Conservation (phyloP, 1,140 invertebrate genomes). For the Rhynchophorus ferrugineus region DNA sequence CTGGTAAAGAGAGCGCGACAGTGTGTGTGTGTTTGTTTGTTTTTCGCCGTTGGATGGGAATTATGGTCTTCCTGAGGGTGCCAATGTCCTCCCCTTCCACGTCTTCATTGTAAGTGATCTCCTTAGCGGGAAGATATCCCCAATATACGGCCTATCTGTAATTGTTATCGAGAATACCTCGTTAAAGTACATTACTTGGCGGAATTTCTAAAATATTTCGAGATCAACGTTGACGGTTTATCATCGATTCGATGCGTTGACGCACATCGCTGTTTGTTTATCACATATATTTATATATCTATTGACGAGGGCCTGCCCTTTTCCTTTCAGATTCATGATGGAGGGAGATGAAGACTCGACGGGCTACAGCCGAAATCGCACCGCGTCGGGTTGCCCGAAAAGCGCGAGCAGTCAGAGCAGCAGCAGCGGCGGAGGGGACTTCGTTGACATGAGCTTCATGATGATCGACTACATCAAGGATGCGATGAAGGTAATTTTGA, state of each 20-base stretch:
- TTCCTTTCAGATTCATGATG: conserved; percentile 29
- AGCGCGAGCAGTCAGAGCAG: conserved; percentile 1
- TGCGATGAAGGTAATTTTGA: conserved; percentile 60
- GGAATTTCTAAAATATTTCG: too few species aligned
- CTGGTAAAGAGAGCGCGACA: conserved; percentile 1
- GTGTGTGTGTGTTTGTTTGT: conserved; percentile 1
- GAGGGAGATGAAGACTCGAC: conserved; percentile 33
- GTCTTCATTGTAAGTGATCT: not conserved
- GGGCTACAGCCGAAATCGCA: conserved; percentile 14
- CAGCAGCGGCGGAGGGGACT: conserved; percentile 39
- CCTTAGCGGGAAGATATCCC: not conserved
- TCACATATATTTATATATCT: too few species aligned
- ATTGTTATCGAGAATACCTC: too few species aligned
- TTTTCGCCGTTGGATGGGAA: not conserved
- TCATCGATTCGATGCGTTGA: too few species aligned
- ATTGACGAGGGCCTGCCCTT: too few species aligned
- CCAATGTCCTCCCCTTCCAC: not conserved
- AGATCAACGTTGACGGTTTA: too few species aligned
- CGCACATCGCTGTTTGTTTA: too few species aligned
- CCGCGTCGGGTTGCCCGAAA: conserved; percentile 12
- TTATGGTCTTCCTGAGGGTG: conserved; percentile 9
- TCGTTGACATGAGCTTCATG: conserved; percentile 78
- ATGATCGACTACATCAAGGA: conserved; percentile 79
- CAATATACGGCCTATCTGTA: not conserved
- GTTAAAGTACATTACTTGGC: too few species aligned